A percentile compares a stretch with the other conserved stretches of the same genome.
Evolutionary conservation across 1,140 invertebrate species (phyloP).

Genomic region (Drosophila lacteicornis): DNA sequence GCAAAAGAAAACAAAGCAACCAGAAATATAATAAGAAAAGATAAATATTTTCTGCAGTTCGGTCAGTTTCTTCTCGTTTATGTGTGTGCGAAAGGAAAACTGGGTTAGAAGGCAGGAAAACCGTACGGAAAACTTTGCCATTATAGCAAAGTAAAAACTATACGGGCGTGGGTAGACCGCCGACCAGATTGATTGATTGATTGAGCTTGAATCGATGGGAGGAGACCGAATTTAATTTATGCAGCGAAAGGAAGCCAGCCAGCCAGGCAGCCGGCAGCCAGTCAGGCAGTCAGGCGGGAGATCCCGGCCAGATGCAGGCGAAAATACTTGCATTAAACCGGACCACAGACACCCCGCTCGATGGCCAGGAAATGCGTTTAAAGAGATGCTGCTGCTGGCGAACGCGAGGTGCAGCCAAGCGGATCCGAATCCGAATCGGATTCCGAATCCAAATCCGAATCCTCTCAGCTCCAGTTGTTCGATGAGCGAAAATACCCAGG

Average conservation of each 20-base stretch:
- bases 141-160: conserved; percentile 15
- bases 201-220: conserved; percentile 31
- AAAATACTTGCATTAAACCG: conserved; percentile 18
- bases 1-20: conserved; percentile 52
- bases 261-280: not conserved
- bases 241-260: conserved; percentile 21
- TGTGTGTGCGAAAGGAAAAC: conserved; percentile 50
- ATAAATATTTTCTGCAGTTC: conserved; percentile 73
- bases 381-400: conserved; percentile 2
- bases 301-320: conserved; percentile 3
- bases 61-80: conserved; percentile 28
- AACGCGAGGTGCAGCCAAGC: conserved; percentile 12
- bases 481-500: conserved; percentile 16
- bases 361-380: conserved; percentile 37
- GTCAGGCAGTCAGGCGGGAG: not conserved
- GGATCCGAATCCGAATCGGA: conserved; percentile 12
- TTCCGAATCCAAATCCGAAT: conserved; percentile 5
- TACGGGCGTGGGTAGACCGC: conserved; percentile 38
- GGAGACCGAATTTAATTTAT: conserved; percentile 38
- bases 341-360: conserved; percentile 1
- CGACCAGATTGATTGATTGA: conserved; percentile 70
- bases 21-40: conserved; percentile 62
- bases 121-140: conserved; percentile 16
- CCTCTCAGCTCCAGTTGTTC: conserved; percentile 44
- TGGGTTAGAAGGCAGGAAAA: conserved; percentile 65